Percentiles rank a stretch among this genome's conserved stretches.
phyloP scores from a whole-genome alignment of 2,888 invertebrate species.

The Mimumesa dahlbomi region DNA sequence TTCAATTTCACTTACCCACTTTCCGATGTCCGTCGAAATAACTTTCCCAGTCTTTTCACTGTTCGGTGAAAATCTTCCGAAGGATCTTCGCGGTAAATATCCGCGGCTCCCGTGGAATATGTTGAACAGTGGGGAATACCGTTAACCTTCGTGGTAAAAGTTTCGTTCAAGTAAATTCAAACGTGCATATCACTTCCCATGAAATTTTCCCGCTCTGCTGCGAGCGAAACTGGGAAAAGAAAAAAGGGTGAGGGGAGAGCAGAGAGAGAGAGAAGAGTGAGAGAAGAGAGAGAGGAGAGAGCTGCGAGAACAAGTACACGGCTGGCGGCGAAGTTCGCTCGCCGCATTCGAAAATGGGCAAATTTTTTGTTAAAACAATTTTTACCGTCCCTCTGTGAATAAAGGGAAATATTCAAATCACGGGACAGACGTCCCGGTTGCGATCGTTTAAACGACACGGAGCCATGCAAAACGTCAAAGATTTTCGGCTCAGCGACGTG shows the following conservation, averaged over 20 bases:
- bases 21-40: too few species aligned
- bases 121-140: not conserved
- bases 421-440: not conserved
- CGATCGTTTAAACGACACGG: slow-evolving; percentile 2
- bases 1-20: too few species aligned
- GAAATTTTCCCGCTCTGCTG: slow-evolving; percentile 1
- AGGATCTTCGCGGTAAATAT: not conserved
- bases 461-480: not conserved
- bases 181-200: slow-evolving; percentile 6
- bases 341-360: not conserved
- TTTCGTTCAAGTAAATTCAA: slow-evolving; percentile 29
- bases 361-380: slow-evolving; percentile 18
- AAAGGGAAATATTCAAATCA: not conserved
- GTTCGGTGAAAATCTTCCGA: too few species aligned
- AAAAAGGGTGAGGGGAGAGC: not conserved
- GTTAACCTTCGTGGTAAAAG: not conserved
- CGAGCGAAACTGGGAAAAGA: slow-evolving; percentile 1
- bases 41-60: too few species aligned
- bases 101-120: too few species aligned
- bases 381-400: not conserved
- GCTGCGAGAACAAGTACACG: too few species aligned
- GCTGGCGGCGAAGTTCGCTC: slow-evolving; percentile 10
- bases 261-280: not conserved
- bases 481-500: not conserved
- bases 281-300: too few species aligned